phyloP scores from a whole-genome alignment of 2,113 vertebrate species.

The Microcebus ravelobensis region DNA sequence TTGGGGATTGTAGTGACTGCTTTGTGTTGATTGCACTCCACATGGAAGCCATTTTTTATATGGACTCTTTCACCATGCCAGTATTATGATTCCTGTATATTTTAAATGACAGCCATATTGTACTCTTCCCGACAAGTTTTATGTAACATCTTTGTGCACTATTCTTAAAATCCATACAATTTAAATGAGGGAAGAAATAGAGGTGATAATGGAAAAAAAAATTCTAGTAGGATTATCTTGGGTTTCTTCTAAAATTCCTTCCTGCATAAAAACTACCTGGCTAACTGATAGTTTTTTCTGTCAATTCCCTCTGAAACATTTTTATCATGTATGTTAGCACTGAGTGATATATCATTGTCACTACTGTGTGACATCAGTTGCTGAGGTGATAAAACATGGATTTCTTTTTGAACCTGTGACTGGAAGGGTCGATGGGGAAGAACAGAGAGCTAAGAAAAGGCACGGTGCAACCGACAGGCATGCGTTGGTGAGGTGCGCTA shows the following conservation, averaged over 20 bases:
- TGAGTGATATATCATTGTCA: background rate
- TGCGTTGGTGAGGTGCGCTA: background rate
- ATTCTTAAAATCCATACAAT: conserved; percentile 30
- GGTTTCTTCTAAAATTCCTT: conserved; percentile 34
- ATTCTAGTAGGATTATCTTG: background rate
- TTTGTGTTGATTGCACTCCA: background rate
- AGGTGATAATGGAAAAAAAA: background rate
- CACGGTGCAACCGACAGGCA: background rate
- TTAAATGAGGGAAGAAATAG: conserved; percentile 10
- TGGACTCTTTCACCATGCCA: background rate
- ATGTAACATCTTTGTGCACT: background rate
- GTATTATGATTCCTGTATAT: background rate
- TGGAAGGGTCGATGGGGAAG: background rate
- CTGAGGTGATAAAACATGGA: background rate
- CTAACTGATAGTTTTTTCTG: background rate
- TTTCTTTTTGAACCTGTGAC: conserved; percentile 19
- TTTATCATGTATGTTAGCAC: background rate
- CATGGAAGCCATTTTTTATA: background rate
- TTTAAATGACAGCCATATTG: conserved; percentile 11
- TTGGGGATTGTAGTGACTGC: background rate
- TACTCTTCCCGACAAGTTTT: background rate
- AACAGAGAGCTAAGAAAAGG: background rate
- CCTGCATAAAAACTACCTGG: background rate
- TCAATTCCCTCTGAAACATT: background rate
- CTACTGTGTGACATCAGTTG: background rate